Conservation (phyloP, 2,113 vertebrate species). For the Sander vitreus region DNA sequence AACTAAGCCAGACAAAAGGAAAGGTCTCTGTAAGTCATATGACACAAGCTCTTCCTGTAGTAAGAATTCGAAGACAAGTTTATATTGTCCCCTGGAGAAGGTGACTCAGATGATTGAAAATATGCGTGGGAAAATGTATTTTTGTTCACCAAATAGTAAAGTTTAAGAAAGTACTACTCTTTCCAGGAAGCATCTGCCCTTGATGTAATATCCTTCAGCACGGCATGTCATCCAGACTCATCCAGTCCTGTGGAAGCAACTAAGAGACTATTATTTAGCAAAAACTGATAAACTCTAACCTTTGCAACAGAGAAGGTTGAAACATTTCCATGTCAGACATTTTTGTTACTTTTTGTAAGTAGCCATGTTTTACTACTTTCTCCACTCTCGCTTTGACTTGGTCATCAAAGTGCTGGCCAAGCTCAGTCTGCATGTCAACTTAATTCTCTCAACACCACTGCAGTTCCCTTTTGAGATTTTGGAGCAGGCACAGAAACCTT, state of each 20-base stretch:
- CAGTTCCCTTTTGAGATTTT: slow-evolving; percentile 29
- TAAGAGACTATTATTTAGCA: background rate
- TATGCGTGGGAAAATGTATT: background rate
- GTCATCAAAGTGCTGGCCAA: slow-evolving; percentile 9
- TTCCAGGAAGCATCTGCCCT: slow-evolving; percentile 5
- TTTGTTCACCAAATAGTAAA: background rate
- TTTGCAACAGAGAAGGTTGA: background rate
- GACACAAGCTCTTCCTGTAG: slow-evolving; percentile 3
- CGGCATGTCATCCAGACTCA: background rate
- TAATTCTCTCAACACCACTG: slow-evolving; percentile 28
- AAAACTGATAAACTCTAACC: background rate
- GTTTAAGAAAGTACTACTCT: background rate
- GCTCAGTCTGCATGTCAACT: background rate
- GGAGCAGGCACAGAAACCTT: slow-evolving; percentile 17
- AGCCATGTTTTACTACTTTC: background rate
- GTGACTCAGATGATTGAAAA: background rate
- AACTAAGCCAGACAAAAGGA: slow-evolving; percentile 15
- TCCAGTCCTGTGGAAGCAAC: background rate
- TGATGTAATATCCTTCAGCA: background rate
- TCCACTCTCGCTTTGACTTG: background rate
- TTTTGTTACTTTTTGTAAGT: background rate
- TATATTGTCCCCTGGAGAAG: background rate
- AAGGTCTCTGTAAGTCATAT: background rate
- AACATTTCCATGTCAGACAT: background rate
- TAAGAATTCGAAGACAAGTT: background rate